Base-by-base conservation (phyloP, 2,888 invertebrate species). In the Drosophila nigricruria region DNA sequence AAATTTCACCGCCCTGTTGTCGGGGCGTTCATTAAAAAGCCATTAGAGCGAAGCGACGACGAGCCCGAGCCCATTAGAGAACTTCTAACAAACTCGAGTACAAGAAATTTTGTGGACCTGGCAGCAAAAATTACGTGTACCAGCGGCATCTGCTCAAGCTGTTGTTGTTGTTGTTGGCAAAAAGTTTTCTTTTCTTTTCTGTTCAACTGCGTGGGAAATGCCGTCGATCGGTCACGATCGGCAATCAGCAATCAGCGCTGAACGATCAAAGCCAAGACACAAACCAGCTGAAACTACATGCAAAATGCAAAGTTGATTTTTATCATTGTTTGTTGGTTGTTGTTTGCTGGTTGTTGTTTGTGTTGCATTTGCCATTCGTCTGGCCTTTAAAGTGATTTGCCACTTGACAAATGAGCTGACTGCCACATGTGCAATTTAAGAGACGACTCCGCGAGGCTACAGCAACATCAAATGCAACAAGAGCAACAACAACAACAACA, bases 131-230 rank as follows among this genome's bases (percentile, higher is more conserved):
- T 58, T 58, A 70, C 53, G 64, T 64, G 25, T 49, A 49, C 47
- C 23, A 64, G 59, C 25, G 72, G 77, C 66, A 77, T 73, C 64
- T 64, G 59, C 63, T 30, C 30, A 36, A 18, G 23, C 38, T 36
- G 53, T 50, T 20, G 45, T 38, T 12, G 25, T 40, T 38, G 47
- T 54, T 49, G 38, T 47, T 53, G 45, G 16, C n/a, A 42, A 58
- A 36, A 32, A 58, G 52, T 79, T 79, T 75, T 60, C 72, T 27
- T 45, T 68, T 68, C 20, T 40, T 23, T 43, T 40, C 56, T n/a
- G n/a, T n/a, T n/a, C n/a, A n/a, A n/a, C n/a, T 75, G 90, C 86
- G 86, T 86, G 86, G 86, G 90, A 86, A 86, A 86, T 86, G 86
- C 77, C 77, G 86, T 79, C 88, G 88, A 89, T 88, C 77, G 88